Evolutionary conservation across 2,888 invertebrate species (phyloP).

Genomic region (Temnothorax rugatulus): DNA sequence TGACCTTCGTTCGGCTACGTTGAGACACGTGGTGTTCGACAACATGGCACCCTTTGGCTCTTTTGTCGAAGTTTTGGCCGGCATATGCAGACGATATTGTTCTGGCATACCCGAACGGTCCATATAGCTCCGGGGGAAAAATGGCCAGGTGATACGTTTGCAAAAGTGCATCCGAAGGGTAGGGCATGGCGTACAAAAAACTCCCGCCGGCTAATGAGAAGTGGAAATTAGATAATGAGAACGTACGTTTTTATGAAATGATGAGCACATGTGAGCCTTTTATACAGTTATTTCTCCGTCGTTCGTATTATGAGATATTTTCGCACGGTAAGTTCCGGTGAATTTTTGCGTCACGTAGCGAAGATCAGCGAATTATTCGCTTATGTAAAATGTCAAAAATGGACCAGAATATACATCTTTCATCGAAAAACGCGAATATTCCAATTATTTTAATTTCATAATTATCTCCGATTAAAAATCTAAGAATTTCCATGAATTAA

Average conservation of each 20-base stretch:
- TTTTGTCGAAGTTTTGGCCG: constrained; percentile 52
- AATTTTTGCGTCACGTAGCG: constrained; percentile 26
- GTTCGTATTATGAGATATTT: constrained; percentile 38
- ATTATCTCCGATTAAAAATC: background rate
- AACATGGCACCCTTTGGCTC: constrained; percentile 47
- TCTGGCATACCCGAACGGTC: constrained; percentile 17
- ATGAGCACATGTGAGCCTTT: constrained; percentile 22
- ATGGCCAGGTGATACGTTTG: constrained; percentile 60
- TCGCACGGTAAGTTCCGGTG: constrained; percentile 16
- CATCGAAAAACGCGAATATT: background rate
- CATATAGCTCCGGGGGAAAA: constrained; percentile 34
- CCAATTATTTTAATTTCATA: background rate
- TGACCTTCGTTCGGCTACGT: constrained; percentile 34
- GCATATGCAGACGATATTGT: constrained; percentile 49
- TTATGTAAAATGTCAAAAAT: constrained; percentile 22
- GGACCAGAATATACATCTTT: background rate
- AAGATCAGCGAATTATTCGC: constrained; percentile 10
- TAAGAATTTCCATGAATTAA: background rate
- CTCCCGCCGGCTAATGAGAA: constrained; percentile 42
- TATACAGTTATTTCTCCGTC: constrained; percentile 1
- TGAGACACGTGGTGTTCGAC: constrained; percentile 23
- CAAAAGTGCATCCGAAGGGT: constrained; percentile 45
- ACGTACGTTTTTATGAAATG: constrained; percentile 47
- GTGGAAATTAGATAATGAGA: constrained; percentile 52
- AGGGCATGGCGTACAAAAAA: constrained; percentile 34